Evolutionary conservation across 2,113 vertebrate genomes (phyloP).

Genomic region (Junco hyemalis): DNA sequence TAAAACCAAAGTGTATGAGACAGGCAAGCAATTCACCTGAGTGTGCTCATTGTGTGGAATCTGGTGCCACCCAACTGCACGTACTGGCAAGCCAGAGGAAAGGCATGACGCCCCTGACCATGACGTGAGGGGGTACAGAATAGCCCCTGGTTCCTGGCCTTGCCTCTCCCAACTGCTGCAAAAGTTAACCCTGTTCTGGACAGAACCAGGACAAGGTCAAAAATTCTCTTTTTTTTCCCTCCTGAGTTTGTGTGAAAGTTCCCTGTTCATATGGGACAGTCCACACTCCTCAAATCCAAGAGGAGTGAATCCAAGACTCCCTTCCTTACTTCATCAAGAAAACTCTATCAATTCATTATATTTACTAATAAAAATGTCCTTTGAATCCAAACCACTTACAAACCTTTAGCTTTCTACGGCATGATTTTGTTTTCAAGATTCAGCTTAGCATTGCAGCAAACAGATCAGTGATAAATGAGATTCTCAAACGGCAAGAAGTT

Average conservation of each 20-base stretch:
- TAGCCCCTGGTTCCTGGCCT: accelerated
- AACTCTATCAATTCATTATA: not conserved
- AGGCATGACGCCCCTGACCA: too few relatives aligned
- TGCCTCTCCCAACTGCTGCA: not conserved
- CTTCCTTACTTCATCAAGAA: not conserved
- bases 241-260: not conserved
- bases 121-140: accelerated
- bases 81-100: not conserved
- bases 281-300: not conserved
- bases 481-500: not conserved
- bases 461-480: not conserved
- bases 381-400: not conserved
- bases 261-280: not conserved
- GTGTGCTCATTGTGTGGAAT: accelerated
- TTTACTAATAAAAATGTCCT: not conserved
- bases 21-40: not conserved
- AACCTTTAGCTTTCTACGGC: not conserved
- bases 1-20: not conserved
- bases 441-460: not conserved
- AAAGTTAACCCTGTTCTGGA: not conserved
- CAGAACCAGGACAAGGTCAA: not conserved
- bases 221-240: not conserved
- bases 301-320: too few relatives aligned
- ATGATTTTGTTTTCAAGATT: not conserved
- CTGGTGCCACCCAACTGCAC: not conserved